Percentiles rank a stretch among this genome's conserved stretches.
Evolutionary conservation across 1,140 invertebrate species (phyloP).

Genomic region (Araneus ventricosus): DNA sequence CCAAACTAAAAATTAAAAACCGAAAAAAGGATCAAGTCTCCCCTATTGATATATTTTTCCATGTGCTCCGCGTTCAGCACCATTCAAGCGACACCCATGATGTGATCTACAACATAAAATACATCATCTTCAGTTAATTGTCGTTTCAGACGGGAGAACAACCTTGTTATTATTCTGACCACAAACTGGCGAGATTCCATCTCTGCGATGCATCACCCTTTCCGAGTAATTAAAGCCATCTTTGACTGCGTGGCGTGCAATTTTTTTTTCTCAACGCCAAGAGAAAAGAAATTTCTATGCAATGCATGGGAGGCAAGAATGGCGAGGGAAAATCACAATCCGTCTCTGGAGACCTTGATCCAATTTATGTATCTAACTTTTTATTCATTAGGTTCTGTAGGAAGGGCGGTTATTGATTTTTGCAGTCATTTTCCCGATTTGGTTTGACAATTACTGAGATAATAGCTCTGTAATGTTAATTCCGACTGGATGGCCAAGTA

Average conservation of each 20-base stretch:
- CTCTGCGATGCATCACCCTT: background rate
- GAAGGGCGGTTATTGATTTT: background rate
- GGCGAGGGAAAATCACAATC: background rate
- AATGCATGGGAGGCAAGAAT: background rate
- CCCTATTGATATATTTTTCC: no score
- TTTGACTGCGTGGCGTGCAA: background rate
- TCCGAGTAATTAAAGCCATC: background rate
- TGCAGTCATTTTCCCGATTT: background rate
- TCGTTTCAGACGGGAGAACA: background rate
- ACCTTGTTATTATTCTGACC: background rate
- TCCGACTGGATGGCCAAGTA: background rate
- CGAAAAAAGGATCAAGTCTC: no score
- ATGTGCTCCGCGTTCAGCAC: no score
- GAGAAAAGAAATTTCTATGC: background rate
- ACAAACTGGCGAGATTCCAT: background rate
- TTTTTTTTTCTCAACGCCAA: background rate
- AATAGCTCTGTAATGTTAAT: background rate
- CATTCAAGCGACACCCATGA: no score
- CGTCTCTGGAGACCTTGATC: background rate
- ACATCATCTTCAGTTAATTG: background rate
- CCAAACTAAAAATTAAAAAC: no score
- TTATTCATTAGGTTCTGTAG: background rate
- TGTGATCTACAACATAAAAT: no score
- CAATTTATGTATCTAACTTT: background rate
- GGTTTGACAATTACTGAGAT: background rate